Base-by-base conservation (phyloP, 2,888 invertebrate species). In the Drosophila emarginata region DNA sequence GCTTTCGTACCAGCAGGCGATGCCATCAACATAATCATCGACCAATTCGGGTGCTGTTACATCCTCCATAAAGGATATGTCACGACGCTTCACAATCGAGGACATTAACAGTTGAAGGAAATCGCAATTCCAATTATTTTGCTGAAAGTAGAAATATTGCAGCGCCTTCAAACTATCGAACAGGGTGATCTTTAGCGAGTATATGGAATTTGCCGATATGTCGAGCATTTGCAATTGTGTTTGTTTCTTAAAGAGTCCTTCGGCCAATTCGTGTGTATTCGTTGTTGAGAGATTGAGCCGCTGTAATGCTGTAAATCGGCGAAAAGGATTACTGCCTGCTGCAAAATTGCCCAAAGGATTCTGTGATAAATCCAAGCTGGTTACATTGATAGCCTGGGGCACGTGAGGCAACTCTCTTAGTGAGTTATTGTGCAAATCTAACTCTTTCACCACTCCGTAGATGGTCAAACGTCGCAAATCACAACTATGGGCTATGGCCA, bases 71-170 rank as follows among this genome's bases (percentile, higher is more conserved):
- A 91, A 91, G 4, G 90, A 88, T 1, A 91, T 88, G 15, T 91
- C 91, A 7, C 86, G 87, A 9, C 88, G 87, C 54, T 91, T 91
- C 0, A 91, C 91, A 70, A 90, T 89, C 26, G 91, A 90, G 52
- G 77, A 90, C 90, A 91, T 91, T 57, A 91, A 52, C 54, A 91
- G 67, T 67, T 91, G 91, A 40, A 91, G 72, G 51, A 91, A 91
- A 59, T 91, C 91, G 61, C 91, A 91, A 40, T 91, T 91, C 91
- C 91, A 91, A 57, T 91, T 91, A 61, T 91, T 91, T 74, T 85
- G 86, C 70, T 91, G 89, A 76, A 91, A 91, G 77, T 91, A 87
- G 74, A 91, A 91, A 76, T 90, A 91, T 78, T 91, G 88, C 80
- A 91, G 71, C 14, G 84, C 72, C 80, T 90, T 91, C 26, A 91